Conservation (phyloP, 2,888 invertebrate species). For the Exephanes ischioxanthus region DNA sequence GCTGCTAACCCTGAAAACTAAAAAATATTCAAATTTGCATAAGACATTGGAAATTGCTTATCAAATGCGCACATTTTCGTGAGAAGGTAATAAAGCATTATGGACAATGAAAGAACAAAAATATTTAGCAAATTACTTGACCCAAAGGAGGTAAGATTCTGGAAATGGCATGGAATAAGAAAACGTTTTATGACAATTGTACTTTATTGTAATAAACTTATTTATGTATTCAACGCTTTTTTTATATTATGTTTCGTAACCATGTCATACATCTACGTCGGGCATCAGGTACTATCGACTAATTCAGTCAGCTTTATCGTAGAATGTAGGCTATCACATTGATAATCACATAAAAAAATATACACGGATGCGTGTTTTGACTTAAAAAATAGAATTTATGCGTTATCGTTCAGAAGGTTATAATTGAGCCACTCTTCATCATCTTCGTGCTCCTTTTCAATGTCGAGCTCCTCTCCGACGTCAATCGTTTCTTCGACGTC, state of each 20-base stretch:
- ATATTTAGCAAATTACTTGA: not conserved
- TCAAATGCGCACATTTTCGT: not conserved
- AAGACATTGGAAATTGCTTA: conserved; percentile 4
- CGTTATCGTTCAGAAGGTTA: no score
- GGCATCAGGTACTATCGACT: no score
- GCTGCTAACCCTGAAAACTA: not conserved
- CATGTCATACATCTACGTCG: no score
- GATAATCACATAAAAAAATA: no score
- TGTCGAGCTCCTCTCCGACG: not conserved
- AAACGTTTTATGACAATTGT: not conserved
- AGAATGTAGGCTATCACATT: no score
- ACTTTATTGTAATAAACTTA: no score
- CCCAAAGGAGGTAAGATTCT: not conserved
- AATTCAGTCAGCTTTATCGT: no score
- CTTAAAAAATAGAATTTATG: no score
- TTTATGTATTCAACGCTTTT: no score
- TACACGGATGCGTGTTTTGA: no score
- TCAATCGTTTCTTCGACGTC: not conserved
- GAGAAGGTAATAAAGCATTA: not conserved
- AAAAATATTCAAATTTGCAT: not conserved
- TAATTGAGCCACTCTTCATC: not conserved
- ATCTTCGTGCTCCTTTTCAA: not conserved
- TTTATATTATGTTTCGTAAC: no score
- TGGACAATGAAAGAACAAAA: not conserved
- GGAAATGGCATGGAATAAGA: not conserved